Evolutionary conservation across 2,888 invertebrate genomes (phyloP).

Genomic region (Agonopterix subpropinquella): DNA sequence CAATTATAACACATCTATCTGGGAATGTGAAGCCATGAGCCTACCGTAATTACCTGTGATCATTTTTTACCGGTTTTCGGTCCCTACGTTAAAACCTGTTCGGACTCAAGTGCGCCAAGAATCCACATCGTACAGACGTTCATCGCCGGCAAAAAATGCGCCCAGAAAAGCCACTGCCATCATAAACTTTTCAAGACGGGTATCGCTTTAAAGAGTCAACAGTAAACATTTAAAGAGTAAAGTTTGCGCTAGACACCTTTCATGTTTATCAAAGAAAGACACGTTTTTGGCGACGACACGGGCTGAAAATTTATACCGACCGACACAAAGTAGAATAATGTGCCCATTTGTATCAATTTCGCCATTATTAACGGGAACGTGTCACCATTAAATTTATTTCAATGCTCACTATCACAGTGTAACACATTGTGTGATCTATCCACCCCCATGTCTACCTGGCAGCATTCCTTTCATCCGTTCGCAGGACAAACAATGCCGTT

Average conservation of each 20-base stretch:
- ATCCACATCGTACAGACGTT: constrained; percentile 52
- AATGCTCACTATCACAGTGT: constrained; percentile 35
- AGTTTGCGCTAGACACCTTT: constrained; percentile 23
- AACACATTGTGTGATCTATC: constrained; percentile 38
- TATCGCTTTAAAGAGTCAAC: constrained; percentile 21
- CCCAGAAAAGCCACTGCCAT: constrained; percentile 48
- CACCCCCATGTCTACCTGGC: constrained; percentile 62
- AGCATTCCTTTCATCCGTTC: constrained; percentile 49
- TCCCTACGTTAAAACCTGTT: constrained; percentile 65
- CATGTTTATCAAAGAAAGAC: constrained; percentile 20
- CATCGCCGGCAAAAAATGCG: constrained; percentile 50
- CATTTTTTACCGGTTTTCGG: constrained; percentile 67
- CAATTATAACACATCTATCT: constrained; percentile 38
- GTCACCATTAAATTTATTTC: constrained; percentile 43
- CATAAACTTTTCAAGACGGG: constrained; percentile 32
- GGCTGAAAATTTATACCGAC: constrained; percentile 11
- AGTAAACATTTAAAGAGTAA: constrained; percentile 29
- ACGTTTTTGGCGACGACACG: constrained; percentile 11
- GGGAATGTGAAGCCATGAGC: constrained; percentile 52
- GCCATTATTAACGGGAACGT: constrained; percentile 39
- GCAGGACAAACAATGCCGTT: constrained; percentile 43
- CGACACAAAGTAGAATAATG: constrained; percentile 34
- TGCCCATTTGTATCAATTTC: constrained; percentile 41
- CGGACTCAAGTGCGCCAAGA: constrained; percentile 56
- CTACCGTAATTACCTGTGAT: constrained; percentile 64